Conservation (phyloP, 1,140 invertebrate genomes). For the Ericerus pela region DNA sequence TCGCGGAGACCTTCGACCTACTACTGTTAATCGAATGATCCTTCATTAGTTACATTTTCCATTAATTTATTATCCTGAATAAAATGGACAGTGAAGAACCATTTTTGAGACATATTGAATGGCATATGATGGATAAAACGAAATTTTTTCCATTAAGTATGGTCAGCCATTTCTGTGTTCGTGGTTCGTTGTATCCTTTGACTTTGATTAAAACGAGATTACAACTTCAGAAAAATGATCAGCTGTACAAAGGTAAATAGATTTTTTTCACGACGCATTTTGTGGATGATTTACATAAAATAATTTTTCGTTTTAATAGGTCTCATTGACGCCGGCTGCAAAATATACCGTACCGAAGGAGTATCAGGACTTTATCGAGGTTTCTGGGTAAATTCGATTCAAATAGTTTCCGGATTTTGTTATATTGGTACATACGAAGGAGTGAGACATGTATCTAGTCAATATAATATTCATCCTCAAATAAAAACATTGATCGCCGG, state of each 20-base stretch:
- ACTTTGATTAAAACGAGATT: constrained; percentile 94
- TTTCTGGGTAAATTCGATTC: constrained; percentile 85
- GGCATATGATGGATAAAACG: constrained; percentile 95
- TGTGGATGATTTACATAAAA: too few relatives aligned
- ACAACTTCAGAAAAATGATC: constrained; percentile 71
- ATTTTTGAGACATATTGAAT: constrained; percentile 62
- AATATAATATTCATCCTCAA: constrained; percentile 36
- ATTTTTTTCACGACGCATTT: background rate
- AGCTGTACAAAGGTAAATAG: constrained; percentile 56
- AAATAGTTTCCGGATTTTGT: constrained; percentile 72
- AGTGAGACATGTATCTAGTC: constrained; percentile 57
- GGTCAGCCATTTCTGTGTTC: constrained; percentile 66
- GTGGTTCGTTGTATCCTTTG: constrained; percentile 83
- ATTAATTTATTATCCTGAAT: too few relatives aligned
- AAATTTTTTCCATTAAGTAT: constrained; percentile 87
- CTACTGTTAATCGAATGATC: too few relatives aligned
- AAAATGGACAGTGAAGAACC: background rate
- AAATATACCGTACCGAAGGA: constrained; percentile 82
- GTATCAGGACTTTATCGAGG: constrained; percentile 76
- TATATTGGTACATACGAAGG: constrained; percentile 95
- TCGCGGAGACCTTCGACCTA: too few relatives aligned
- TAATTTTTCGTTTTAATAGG: constrained; percentile 34
- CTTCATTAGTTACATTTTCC: too few relatives aligned
- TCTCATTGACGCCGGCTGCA: constrained; percentile 76
- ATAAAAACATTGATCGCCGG: constrained; percentile 63